Evolutionary conservation across 2,797 vertebrate species (phyloP).

Genomic region (Artibeus jamaicensis): DNA sequence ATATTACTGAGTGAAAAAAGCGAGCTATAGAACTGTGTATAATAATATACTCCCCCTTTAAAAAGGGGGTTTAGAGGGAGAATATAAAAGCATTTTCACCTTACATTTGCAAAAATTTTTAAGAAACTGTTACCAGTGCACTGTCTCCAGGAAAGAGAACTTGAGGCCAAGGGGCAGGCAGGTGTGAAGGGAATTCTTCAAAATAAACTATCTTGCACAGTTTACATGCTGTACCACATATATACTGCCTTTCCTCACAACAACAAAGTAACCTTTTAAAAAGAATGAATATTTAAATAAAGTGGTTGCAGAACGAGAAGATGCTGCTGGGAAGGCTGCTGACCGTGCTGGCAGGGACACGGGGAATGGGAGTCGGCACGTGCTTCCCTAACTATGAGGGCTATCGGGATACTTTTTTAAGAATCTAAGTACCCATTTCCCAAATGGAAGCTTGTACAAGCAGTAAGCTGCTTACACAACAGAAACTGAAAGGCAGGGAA

Average conservation of each 20-base stretch:
- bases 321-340: not conserved
- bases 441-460: not conserved
- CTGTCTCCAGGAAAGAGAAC: not conserved
- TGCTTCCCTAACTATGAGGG: not conserved
- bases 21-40: not conserved
- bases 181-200: not conserved
- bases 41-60: not conserved
- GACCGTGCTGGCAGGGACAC: not conserved
- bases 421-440: not conserved
- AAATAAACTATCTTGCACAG: not conserved
- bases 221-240: not conserved
- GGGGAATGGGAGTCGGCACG: not conserved
- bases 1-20: not conserved
- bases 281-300: constrained; percentile 44
- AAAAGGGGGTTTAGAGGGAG: not conserved
- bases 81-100: not conserved
- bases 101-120: not conserved
- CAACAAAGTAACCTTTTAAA: constrained; percentile 28
- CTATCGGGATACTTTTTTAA: not conserved
- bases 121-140: not conserved
- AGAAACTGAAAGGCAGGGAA: not conserved
- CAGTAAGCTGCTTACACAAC: not conserved
- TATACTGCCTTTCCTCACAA: not conserved
- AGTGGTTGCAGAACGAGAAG: not conserved
- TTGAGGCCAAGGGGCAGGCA: not conserved